phyloP scores from a whole-genome alignment of 2,113 vertebrate species.

The Xerus inauris region DNA sequence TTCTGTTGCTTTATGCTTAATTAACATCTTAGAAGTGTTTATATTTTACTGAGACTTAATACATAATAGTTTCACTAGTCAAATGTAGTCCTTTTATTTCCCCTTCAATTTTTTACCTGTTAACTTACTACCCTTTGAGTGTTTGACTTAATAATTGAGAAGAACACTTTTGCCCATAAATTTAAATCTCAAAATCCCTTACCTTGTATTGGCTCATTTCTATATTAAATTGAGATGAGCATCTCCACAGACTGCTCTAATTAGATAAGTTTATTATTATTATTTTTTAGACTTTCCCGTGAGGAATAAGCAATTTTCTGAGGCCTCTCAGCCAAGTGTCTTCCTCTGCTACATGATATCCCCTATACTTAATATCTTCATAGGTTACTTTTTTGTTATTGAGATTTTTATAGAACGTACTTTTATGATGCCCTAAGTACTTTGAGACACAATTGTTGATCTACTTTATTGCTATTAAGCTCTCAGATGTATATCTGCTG shows the following conservation, averaged over 20 bases:
- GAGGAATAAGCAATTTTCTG: conserved; percentile 28
- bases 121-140: not conserved
- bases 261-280: conserved; percentile 28
- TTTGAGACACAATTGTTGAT: conserved; percentile 20
- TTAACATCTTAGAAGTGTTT: not conserved
- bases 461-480: not conserved
- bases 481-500: not conserved
- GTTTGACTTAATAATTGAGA: conserved; percentile 37
- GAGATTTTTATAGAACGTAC: conserved; percentile 15
- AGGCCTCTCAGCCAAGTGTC: not conserved
- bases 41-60: not conserved
- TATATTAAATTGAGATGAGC: conserved; percentile 17
- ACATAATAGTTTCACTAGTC: not conserved
- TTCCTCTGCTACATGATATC: not conserved
- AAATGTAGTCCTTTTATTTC: not conserved
- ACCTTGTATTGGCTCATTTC: not conserved
- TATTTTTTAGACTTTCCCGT: not conserved
- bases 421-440: not conserved
- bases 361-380: not conserved
- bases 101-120: not conserved
- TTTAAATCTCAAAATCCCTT: not conserved
- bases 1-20: not conserved
- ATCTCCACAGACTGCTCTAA: not conserved
- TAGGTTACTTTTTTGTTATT: not conserved
- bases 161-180: not conserved